Evolutionary conservation across 2,888 invertebrate genomes (phyloP).

Genomic region (Oxyteleia sp.): DNA sequence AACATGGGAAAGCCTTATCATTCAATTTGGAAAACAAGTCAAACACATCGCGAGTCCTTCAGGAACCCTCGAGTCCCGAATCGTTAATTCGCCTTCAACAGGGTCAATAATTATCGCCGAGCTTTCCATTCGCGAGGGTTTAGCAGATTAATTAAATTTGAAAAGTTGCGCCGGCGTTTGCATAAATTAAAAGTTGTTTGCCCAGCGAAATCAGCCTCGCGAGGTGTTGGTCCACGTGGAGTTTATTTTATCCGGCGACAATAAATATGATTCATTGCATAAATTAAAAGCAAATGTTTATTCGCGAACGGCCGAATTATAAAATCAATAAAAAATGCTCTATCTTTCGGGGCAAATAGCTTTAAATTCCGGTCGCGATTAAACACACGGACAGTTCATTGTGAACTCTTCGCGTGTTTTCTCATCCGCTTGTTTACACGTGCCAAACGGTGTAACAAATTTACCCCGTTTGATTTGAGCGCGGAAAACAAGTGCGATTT

Average conservation of each 20-base stretch:
- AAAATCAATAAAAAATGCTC: too few relatives aligned
- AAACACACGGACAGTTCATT: neutral
- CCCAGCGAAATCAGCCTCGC: neutral
- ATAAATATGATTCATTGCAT: slow-evolving; percentile 19
- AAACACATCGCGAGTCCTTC: too few relatives aligned
- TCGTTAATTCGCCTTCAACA: slow-evolving; percentile 6
- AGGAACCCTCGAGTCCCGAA: neutral
- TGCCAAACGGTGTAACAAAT: slow-evolving; percentile 24
- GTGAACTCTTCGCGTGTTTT: slow-evolving; percentile 11
- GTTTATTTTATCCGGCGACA: neutral
- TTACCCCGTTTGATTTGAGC: slow-evolving; percentile 20
- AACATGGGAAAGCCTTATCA: too few relatives aligned
- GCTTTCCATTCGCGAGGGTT: slow-evolving; percentile 3
- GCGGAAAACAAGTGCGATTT: neutral
- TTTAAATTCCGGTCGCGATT: neutral
- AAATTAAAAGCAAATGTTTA: slow-evolving; percentile 30
- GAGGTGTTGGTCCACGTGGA: neutral
- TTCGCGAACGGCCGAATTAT: slow-evolving; percentile 3
- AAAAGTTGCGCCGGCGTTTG: slow-evolving; percentile 12
- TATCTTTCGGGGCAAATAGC: too few relatives aligned
- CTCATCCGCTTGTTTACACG: slow-evolving; percentile 24
- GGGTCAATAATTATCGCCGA: slow-evolving; percentile 21
- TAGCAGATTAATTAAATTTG: slow-evolving; percentile 21
- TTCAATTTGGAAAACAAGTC: too few relatives aligned
- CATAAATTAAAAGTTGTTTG: slow-evolving; percentile 28